A percentile compares a stretch with the other conserved stretches of the same genome.
Conservation (phyloP, 2,113 vertebrate species). For the Pseudorhombus dupliciocellatus region DNA sequence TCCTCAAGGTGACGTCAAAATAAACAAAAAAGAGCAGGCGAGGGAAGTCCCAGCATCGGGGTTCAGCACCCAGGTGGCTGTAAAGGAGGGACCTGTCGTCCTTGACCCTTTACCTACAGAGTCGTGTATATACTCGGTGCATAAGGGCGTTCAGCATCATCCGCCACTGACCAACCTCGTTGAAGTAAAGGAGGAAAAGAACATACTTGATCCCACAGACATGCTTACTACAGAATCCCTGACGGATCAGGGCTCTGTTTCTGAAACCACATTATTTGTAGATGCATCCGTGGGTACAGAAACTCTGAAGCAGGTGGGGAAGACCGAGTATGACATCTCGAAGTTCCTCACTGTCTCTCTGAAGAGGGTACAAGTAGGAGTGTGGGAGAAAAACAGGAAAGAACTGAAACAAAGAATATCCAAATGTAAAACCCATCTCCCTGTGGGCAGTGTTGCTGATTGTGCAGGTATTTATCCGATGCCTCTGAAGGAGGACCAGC, state of each 20-base stretch:
- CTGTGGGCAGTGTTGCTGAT: conserved; percentile 4
- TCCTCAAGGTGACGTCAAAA: conserved; percentile 11
- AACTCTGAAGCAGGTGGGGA: conserved; percentile 48
- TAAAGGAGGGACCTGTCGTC: conserved; percentile 8
- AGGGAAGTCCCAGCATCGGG: neutral
- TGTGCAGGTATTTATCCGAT: conserved; percentile 73
- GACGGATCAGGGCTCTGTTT: conserved; percentile 12
- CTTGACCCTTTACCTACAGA: neutral
- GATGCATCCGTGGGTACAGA: conserved; percentile 44
- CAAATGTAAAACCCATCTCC: conserved; percentile 44
- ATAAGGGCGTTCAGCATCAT: conserved; percentile 17
- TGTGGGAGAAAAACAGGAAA: conserved; percentile 63
- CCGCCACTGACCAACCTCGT: neutral
- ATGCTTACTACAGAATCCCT: neutral
- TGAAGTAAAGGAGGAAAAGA: conserved; percentile 52
- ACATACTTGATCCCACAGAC: neutral
- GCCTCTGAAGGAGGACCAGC: conserved; percentile 85
- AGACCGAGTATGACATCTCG: conserved; percentile 61
- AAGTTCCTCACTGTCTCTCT: conserved; percentile 76
- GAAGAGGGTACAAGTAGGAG: conserved; percentile 71
- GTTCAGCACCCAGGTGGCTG: neutral
- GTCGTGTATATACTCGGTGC: neutral
- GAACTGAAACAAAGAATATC: conserved; percentile 56
- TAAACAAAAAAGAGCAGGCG: neutral
- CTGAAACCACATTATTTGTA: conserved; percentile 9